Evolutionary conservation across 2,888 invertebrate species (phyloP).

Genomic region (Morpho achilles): DNA sequence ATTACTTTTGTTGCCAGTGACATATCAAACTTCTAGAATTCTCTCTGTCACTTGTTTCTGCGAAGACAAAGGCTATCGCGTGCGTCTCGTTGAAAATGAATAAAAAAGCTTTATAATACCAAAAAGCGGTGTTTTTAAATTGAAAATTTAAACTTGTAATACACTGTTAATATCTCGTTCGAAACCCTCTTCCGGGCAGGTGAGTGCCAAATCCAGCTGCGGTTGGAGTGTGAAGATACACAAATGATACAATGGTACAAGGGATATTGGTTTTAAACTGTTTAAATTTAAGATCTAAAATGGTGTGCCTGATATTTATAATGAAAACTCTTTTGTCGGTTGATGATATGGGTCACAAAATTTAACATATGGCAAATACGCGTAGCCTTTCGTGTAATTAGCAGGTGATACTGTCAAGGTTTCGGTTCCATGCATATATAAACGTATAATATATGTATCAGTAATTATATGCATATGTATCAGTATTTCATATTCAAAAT

Average conservation of each 20-base stretch:
- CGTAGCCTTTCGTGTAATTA: conserved; percentile 11
- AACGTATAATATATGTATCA: neutral
- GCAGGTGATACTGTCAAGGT: conserved; percentile 18
- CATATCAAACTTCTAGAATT: too few relatives aligned
- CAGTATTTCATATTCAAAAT: too few relatives aligned
- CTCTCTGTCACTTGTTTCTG: too few relatives aligned
- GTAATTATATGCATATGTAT: too few relatives aligned
- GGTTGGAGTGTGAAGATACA: neutral
- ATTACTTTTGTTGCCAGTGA: too few relatives aligned
- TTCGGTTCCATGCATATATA: neutral
- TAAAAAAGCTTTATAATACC: too few relatives aligned
- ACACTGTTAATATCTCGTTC: conserved; percentile 17
- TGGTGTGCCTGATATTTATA: neutral
- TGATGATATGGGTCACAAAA: conserved; percentile 21
- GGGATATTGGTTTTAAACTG: conserved; percentile 3
- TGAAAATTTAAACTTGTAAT: conserved; percentile 12
- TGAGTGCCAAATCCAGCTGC: conserved; percentile 17
- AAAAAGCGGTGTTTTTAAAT: neutral
- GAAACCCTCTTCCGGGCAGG: conserved; percentile 26
- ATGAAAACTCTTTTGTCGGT: conserved; percentile 7
- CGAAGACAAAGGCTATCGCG: too few relatives aligned
- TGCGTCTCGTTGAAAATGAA: too few relatives aligned
- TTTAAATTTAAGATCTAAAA: conserved; percentile 9
- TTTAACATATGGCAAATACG: conserved; percentile 23
- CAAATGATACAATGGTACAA: conserved; percentile 1